Evolutionary conservation across 1,140 invertebrate species (phyloP).

Genomic region (Nasonia longicornis): DNA sequence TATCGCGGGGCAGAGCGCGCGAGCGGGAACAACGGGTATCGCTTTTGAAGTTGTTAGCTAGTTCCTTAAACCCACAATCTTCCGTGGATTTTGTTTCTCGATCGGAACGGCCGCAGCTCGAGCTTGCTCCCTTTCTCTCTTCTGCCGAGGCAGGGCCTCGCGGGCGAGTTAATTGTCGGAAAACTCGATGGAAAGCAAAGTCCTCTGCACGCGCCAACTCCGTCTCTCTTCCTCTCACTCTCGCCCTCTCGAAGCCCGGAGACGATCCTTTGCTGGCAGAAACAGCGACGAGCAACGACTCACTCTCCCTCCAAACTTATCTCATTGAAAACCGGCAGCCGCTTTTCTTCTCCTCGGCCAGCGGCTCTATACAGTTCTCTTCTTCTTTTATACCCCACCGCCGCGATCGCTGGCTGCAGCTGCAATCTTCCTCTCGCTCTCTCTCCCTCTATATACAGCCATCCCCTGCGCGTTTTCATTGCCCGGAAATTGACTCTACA

Average conservation of each 20-base stretch:
- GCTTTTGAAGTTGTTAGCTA: conserved; percentile 20
- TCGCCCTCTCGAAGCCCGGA: neutral
- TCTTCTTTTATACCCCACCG: neutral
- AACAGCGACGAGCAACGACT: conserved; percentile 1
- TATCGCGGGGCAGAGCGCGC: neutral
- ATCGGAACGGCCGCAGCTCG: conserved; percentile 5
- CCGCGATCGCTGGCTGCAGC: neutral
- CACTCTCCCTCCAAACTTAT: conserved; percentile 30
- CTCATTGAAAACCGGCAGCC: conserved; percentile 25
- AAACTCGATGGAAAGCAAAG: conserved; percentile 37
- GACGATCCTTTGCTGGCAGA: conserved; percentile 16
- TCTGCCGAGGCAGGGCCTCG: neutral
- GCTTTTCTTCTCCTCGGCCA: neutral
- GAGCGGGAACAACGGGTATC: neutral
- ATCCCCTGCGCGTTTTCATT: conserved; percentile 20
- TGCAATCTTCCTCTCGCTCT: neutral
- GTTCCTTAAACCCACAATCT: conserved; percentile 27
- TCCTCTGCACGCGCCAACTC: neutral
- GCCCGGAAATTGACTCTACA: conserved; percentile 38
- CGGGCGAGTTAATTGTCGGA: conserved; percentile 36
- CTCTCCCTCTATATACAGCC: too few species aligned
- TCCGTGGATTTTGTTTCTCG: conserved; percentile 23
- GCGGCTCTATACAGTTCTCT: neutral
- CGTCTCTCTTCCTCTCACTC: neutral
- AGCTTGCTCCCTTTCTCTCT: neutral